phyloP scores from a whole-genome alignment of 2,797 vertebrate genomes.

The Coregonus sp. region DNA sequence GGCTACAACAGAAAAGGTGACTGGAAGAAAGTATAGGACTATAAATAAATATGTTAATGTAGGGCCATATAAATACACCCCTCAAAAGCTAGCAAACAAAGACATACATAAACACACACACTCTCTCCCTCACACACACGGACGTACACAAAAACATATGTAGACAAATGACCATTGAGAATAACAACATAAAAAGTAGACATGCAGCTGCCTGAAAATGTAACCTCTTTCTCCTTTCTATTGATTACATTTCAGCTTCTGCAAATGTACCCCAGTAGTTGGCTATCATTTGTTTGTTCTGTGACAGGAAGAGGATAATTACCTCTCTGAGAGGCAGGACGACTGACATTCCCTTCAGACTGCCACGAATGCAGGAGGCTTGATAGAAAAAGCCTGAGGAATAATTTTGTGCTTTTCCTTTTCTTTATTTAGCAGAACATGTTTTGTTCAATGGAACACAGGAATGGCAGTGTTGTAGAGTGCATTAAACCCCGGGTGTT shows the following conservation, averaged over 20 bases:
- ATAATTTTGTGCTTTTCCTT: constrained; percentile 97
- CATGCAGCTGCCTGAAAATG: constrained; percentile 99
- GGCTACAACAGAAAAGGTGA: constrained; percentile 87
- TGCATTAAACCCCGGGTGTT: constrained; percentile 98
- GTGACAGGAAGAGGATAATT: constrained; percentile 99
- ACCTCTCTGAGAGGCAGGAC: constrained; percentile 99
- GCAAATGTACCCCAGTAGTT: constrained; percentile 97
- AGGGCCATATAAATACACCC: constrained; percentile 61
- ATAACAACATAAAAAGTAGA: constrained; percentile 92
- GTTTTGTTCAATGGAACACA: constrained; percentile 94
- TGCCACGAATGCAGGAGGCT: constrained; percentile 97
- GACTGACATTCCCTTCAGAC: constrained; percentile 99
- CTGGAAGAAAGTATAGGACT: constrained; percentile 88
- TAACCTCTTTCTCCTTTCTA: constrained; percentile 92
- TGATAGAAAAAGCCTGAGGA: constrained; percentile 94
- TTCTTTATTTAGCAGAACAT: constrained; percentile 90
- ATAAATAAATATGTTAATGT: constrained; percentile 83
- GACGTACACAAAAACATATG: constrained; percentile 33
- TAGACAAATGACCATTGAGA: constrained; percentile 85
- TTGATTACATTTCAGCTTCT: constrained; percentile 97
- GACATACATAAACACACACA: constrained; percentile 30
- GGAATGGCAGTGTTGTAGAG: constrained; percentile 90
- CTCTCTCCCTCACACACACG: constrained; percentile 3
- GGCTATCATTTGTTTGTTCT: constrained; percentile 99
- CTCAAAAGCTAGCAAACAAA: constrained; percentile 53